These are phyloP conservation scores for Macaca nemestrina DNA, from an alignment of 2,113 vertebrate species.

Conservation along the genomic window DNA sequence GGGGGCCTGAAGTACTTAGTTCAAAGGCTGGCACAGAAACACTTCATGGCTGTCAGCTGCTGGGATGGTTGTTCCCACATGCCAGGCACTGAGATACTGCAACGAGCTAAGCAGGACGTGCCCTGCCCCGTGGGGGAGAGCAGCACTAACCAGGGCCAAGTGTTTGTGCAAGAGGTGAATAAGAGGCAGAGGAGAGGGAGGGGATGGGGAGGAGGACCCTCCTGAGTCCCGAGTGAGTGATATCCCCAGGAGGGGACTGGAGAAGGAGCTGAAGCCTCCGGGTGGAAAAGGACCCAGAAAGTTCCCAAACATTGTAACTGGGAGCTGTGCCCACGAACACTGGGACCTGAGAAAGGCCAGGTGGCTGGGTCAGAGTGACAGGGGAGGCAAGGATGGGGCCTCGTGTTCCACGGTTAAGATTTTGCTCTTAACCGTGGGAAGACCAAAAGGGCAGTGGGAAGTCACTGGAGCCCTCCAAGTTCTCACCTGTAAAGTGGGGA, in stretches of 20 bases:
- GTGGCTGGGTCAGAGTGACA: not conserved
- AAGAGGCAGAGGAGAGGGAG: not conserved
- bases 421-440: not conserved
- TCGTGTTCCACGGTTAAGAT: not conserved
- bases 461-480: not conserved
- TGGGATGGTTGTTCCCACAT: rapidly evolving
- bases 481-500: not conserved
- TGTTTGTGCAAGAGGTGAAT: not conserved
- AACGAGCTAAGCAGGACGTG: rapidly evolving
- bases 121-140: not conserved
- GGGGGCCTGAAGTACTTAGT: not conserved
- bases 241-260: not conserved
- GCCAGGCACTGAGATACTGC: not conserved
- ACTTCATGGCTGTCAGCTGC: not conserved
- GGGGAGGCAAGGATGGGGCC: not conserved
- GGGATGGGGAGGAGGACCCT: not conserved
- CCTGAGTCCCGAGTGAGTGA: not conserved
- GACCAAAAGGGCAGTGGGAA: not conserved
- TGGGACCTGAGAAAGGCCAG: not conserved
- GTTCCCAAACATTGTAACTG: not conserved
- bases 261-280: not conserved
- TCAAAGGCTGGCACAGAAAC: not conserved
- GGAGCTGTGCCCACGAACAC: not conserved
- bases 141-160: no score
- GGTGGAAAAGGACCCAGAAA: not conserved